These are phyloP conservation scores for Tenualosa thibaudeaui DNA, from an alignment of 2,797 vertebrate species.

Conservation along the genomic window DNA sequence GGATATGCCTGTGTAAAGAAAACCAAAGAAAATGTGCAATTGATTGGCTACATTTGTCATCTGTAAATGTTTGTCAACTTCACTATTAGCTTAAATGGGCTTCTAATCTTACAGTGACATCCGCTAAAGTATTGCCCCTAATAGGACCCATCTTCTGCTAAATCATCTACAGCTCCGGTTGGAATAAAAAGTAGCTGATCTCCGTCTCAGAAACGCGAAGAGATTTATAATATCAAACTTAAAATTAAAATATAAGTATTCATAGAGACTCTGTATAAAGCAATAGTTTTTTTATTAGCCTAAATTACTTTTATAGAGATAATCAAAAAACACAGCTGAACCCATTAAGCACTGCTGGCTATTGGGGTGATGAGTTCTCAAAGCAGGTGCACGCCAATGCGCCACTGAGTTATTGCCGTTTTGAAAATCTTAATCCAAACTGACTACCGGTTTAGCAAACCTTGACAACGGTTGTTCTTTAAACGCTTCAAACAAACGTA, in stretches of 20 bases:
- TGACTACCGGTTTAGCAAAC: neutral
- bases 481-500: neutral
- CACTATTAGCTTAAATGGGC: neutral
- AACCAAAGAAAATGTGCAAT: no score
- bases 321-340: neutral
- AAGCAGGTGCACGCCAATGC: conserved; percentile 22
- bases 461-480: neutral
- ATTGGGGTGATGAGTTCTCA: neutral
- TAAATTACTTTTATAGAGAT: neutral
- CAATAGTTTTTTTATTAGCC: neutral
- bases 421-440: neutral
- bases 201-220: neutral
- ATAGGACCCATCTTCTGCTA: neutral
- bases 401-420: conserved; percentile 15
- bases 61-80: neutral
- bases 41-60: neutral
- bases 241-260: neutral
- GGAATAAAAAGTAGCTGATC: neutral
- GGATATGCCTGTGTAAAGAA: neutral
- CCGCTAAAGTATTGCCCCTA: neutral
- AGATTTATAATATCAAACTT: neutral
- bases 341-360: neutral
- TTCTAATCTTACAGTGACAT: neutral
- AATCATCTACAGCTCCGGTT: neutral
- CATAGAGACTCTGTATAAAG: neutral